A percentile compares a stretch with the other conserved stretches of the same genome.
Conservation (phyloP, 2,113 vertebrate genomes). For the Panthera leo region DNA sequence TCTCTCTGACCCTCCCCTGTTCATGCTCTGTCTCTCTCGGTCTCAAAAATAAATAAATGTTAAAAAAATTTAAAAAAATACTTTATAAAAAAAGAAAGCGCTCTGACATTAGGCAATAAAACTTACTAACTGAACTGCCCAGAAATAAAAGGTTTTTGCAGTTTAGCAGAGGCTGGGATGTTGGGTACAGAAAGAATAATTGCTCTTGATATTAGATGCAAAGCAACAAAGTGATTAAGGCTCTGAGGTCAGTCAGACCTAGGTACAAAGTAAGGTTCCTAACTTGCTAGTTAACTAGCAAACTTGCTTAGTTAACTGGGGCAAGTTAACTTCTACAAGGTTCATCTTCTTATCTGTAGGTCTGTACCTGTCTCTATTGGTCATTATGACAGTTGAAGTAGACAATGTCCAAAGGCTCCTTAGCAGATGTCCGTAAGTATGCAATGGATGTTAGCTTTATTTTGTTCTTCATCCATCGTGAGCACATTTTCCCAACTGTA, state of each 20-base stretch:
- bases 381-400: neutral
- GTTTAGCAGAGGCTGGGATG: neutral
- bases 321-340: neutral
- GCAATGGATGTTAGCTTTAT: neutral
- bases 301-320: neutral
- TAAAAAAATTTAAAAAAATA: too few species aligned
- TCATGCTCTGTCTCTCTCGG: too few species aligned
- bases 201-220: neutral
- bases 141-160: conserved; percentile 7
- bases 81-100: neutral
- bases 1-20: too few species aligned
- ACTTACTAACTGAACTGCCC: neutral
- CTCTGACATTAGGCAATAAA: neutral
- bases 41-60: too few species aligned
- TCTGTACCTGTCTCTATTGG: neutral
- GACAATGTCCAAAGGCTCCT: neutral
- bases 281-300: neutral
- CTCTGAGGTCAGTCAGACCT: neutral
- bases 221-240: neutral
- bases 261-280: neutral
- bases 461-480: neutral
- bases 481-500: neutral
- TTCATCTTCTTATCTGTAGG: neutral
- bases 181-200: neutral
- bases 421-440: neutral